A percentile compares a stretch with the other conserved stretches of the same genome.
phyloP scores from a whole-genome alignment of 1,140 invertebrate species.

The Diorhabda carinulata region DNA sequence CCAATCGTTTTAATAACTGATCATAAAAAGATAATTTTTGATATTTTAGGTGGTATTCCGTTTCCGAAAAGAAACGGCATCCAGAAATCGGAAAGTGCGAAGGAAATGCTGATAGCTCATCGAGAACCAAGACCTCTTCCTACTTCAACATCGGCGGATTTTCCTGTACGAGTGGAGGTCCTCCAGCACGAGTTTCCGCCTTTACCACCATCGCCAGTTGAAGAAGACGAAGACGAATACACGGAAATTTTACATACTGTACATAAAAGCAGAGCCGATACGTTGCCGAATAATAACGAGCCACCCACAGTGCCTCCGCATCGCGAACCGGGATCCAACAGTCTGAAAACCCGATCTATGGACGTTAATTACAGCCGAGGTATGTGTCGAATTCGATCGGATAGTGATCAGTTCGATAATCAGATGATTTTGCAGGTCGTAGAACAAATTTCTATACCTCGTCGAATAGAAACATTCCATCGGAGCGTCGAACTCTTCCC shows the following conservation, averaged over 20 bases:
- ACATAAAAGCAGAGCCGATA: slow-evolving; percentile 52
- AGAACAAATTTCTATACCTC: slow-evolving; percentile 55
- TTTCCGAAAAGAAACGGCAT: slow-evolving; percentile 50
- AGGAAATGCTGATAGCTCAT: slow-evolving; percentile 60
- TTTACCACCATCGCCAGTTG: slow-evolving; percentile 70
- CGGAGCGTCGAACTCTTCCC: slow-evolving; percentile 66
- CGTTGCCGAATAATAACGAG: slow-evolving; percentile 54
- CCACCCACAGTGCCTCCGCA: slow-evolving; percentile 66
- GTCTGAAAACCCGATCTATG: slow-evolving; percentile 75
- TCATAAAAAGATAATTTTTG: too few species aligned
- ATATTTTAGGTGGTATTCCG: slow-evolving; percentile 20
- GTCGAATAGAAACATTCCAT: slow-evolving; percentile 53
- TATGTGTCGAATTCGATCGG: background rate
- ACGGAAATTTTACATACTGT: slow-evolving; percentile 60
- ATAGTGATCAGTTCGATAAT: background rate
- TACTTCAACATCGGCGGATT: slow-evolving; percentile 55
- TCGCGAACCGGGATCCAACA: slow-evolving; percentile 60
- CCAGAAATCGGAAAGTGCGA: slow-evolving; percentile 65
- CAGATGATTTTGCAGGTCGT: slow-evolving; percentile 47
- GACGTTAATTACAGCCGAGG: slow-evolving; percentile 63
- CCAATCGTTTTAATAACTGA: too few species aligned
- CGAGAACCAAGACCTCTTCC: slow-evolving; percentile 51
- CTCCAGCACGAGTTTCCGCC: slow-evolving; percentile 68
- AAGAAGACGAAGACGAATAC: slow-evolving; percentile 71
- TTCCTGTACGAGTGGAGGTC: slow-evolving; percentile 55